These are phyloP conservation scores for Bradypodion ventrale DNA, from an alignment of 2,797 vertebrate species.

Conservation along the genomic window DNA sequence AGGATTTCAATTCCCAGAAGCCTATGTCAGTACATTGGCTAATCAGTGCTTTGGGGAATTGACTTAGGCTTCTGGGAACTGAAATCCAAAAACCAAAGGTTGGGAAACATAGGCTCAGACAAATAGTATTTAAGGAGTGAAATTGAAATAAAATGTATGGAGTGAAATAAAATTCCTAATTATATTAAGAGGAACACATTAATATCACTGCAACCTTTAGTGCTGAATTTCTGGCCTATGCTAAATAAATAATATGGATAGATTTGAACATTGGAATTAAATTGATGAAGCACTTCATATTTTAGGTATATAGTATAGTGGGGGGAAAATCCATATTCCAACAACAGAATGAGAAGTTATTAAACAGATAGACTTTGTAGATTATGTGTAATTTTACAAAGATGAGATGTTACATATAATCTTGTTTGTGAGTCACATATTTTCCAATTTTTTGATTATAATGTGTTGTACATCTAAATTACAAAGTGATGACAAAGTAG, in stretches of 20 bases:
- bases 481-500: not conserved
- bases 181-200: not conserved
- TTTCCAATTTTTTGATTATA: not conserved
- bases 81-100: no score
- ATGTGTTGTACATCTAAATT: conserved; percentile 20
- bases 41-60: no score
- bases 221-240: not conserved
- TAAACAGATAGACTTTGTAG: not conserved
- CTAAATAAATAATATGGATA: not conserved
- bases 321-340: not conserved
- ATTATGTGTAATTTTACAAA: conserved; percentile 18
- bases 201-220: not conserved
- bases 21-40: no score
- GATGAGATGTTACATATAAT: not conserved
- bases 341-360: not conserved
- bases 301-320: not conserved
- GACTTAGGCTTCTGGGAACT: no score
- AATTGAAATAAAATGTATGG: not conserved
- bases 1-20: no score
- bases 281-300: not conserved
- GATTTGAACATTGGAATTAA: not conserved
- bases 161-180: not conserved
- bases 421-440: not conserved
- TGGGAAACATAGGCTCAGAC: no score
- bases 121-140: not conserved